Percentiles rank a stretch among this genome's conserved stretches.
Evolutionary conservation across 2,888 invertebrate genomes (phyloP).

Genomic region (Agapetus fuscipes): DNA sequence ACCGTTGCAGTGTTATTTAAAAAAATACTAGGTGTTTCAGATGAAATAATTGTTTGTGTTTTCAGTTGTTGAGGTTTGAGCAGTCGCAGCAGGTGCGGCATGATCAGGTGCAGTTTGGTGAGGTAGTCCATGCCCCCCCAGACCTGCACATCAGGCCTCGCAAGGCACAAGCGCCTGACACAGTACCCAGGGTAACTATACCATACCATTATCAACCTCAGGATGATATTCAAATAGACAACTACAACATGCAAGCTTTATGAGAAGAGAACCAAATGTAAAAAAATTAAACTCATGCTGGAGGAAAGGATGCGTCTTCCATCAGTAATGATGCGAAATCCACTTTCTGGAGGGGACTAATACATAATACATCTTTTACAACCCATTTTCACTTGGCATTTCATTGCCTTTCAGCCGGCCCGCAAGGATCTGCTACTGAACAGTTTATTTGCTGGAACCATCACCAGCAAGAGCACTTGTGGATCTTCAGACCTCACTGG

Average conservation of each 20-base stretch:
- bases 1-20: too few relatives aligned
- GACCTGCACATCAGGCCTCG: constrained; percentile 44
- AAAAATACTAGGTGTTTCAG: too few relatives aligned
- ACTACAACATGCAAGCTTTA: too few relatives aligned
- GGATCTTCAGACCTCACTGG: constrained; percentile 38
- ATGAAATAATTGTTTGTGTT: constrained; percentile 25
- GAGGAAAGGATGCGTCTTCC: too few relatives aligned
- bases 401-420: constrained; percentile 58
- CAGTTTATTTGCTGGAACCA: constrained; percentile 31
- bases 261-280: too few relatives aligned
- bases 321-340: too few relatives aligned
- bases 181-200: constrained; percentile 33
- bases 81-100: constrained; percentile 40
- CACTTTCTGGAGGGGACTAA: too few relatives aligned
- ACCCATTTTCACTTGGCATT: too few relatives aligned
- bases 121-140: constrained; percentile 65
- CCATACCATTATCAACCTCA: too few relatives aligned
- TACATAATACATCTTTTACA: too few relatives aligned
- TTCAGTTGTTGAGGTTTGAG: too few relatives aligned
- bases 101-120: constrained; percentile 66
- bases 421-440: constrained; percentile 52
- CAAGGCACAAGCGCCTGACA: constrained; percentile 33
- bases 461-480: constrained; percentile 19
- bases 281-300: too few relatives aligned
- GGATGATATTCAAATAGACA: constrained; percentile 7